These are phyloP conservation scores for Sinodicranocentrus sp. DNA, from an alignment of 2,888 invertebrate genomes.

Conservation along the genomic window DNA sequence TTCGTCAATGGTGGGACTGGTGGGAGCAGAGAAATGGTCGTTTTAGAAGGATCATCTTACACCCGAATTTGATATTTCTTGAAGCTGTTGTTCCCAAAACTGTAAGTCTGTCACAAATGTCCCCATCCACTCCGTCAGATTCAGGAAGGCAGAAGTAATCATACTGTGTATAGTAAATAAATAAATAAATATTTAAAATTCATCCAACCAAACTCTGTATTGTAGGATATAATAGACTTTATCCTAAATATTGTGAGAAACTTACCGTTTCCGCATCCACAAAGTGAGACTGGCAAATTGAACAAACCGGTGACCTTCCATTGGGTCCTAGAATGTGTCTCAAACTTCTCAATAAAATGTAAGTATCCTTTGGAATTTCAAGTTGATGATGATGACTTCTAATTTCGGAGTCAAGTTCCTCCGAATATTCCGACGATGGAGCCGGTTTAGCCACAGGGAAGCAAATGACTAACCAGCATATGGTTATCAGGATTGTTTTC, in stretches of 20 bases:
- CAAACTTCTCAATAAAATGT: background rate
- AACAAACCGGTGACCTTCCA: conserved; percentile 30
- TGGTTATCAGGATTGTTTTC: background rate
- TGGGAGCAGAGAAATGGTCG: too few species aligned
- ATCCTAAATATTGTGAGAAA: background rate
- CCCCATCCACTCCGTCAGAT: conserved; percentile 33
- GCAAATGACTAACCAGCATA: background rate
- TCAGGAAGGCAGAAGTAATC: conserved; percentile 42
- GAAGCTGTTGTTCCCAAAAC: conserved; percentile 23
- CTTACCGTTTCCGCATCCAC: conserved; percentile 42
- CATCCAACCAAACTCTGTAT: background rate
- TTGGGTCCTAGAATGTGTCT: conserved; percentile 12
- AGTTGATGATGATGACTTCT: background rate
- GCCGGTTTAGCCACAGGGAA: background rate
- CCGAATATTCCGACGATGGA: background rate
- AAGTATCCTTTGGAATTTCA: conserved; percentile 20
- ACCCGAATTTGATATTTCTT: background rate
- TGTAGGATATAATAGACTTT: background rate
- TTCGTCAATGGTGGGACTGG: too few species aligned
- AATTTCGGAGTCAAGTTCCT: background rate
- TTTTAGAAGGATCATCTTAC: too few species aligned
- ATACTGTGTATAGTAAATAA: conserved; percentile 12
- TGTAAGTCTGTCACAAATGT: conserved; percentile 21
- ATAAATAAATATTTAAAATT: background rate
- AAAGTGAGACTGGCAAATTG: background rate